A percentile compares a stretch with the other conserved stretches of the same genome.
Evolutionary conservation across 2,797 vertebrate genomes (phyloP).

Genomic region (Chiroxiphia lanceolata): DNA sequence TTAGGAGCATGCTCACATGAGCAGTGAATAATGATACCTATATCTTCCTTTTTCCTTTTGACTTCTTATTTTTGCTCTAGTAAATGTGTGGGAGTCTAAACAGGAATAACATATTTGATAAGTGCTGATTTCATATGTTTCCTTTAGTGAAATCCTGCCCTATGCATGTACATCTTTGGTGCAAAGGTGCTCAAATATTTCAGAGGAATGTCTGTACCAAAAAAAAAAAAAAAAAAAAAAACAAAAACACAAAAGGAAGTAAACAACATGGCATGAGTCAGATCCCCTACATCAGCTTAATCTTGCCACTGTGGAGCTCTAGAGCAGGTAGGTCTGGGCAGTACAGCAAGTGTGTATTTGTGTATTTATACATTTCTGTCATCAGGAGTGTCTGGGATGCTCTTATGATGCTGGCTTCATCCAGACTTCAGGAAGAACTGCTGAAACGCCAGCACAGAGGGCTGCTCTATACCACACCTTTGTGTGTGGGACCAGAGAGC

Average conservation of each 20-base stretch:
- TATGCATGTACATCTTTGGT: background rate
- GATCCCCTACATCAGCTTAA: background rate
- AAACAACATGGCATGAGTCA: background rate
- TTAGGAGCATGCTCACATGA: background rate
- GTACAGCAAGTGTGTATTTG: background rate
- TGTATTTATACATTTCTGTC: background rate
- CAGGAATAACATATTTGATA: background rate
- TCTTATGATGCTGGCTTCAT: background rate
- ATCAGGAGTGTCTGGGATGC: background rate
- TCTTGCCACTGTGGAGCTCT: background rate
- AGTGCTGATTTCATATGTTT: background rate
- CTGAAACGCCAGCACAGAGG: fast-evolving
- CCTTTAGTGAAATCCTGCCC: background rate
- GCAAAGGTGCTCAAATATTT: background rate
- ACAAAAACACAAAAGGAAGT: background rate
- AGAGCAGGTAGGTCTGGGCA: background rate
- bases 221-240: background rate
- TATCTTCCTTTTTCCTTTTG: background rate
- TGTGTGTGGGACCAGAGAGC: background rate
- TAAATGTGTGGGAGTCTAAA: background rate
- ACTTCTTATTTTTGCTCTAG: background rate
- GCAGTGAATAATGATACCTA: background rate
- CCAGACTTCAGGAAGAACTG: background rate
- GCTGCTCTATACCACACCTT: background rate
- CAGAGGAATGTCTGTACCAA: background rate